These are phyloP conservation scores for Tuberolachnus salignus DNA, from an alignment of 2,888 invertebrate species.

Conservation along the genomic window DNA sequence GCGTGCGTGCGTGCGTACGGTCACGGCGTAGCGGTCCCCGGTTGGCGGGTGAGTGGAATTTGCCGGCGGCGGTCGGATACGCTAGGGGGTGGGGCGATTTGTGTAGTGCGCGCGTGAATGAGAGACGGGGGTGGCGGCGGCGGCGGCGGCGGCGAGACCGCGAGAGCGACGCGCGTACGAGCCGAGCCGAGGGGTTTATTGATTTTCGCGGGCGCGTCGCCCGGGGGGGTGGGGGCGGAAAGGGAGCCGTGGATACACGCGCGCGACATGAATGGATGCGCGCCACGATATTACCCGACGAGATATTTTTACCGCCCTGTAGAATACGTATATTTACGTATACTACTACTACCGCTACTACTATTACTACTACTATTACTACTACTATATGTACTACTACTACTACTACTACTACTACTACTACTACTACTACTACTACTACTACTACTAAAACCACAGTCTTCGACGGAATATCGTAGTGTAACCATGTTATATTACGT, in stretches of 20 bases:
- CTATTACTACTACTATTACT: too few relatives aligned
- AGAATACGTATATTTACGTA: not conserved
- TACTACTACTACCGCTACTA: too few relatives aligned
- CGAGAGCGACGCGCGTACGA: not conserved
- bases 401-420: too few relatives aligned
- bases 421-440: too few relatives aligned
- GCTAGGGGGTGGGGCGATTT: not conserved
- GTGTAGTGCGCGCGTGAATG: conserved; percentile 27
- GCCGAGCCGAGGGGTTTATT: conserved; percentile 34
- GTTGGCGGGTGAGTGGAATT: not conserved
- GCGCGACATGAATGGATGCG: conserved; percentile 42
- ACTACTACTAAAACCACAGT: not conserved
- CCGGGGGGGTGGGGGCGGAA: not conserved
- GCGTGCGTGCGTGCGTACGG: not conserved
- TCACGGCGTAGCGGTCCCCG: not conserved
- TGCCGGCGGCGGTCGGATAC: not conserved
- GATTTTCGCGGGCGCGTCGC: conserved; percentile 30
- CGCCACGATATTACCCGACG: not conserved
- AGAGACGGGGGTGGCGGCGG: conserved; percentile 12
- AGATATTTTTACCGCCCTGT: conserved; percentile 26
- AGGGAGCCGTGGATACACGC: not conserved
- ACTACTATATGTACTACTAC: too few relatives aligned
- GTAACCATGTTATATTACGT: too few relatives aligned
- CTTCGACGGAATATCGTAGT: not conserved
- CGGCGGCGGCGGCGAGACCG: not conserved